Percentiles rank a stretch among this genome's conserved stretches.
phyloP scores from a whole-genome alignment of 2,888 invertebrate species.

The Pherbina coryleti region DNA sequence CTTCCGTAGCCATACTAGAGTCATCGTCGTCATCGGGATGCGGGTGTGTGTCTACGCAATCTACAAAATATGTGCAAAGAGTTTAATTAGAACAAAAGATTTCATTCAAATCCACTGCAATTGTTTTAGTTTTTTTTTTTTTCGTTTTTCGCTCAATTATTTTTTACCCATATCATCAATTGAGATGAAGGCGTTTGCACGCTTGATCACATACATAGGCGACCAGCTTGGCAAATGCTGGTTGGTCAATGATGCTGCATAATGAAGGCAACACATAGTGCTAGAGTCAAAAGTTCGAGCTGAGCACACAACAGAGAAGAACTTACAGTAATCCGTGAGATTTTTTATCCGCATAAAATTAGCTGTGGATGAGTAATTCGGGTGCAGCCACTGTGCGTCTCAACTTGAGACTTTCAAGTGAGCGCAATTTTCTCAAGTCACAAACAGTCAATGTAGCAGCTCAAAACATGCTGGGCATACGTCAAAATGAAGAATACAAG shows the following conservation, averaged over 20 bases:
- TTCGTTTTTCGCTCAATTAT: too few relatives aligned
- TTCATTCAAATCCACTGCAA: constrained; percentile 20
- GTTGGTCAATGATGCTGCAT: neutral
- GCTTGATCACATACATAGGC: neutral
- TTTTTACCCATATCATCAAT: constrained; percentile 4
- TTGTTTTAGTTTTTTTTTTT: neutral
- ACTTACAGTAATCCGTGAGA: too few relatives aligned
- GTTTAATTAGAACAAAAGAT: constrained; percentile 28
- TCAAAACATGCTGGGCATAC: too few relatives aligned
- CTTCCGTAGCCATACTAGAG: neutral
- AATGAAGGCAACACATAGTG: neutral
- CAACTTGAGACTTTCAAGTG: too few relatives aligned
- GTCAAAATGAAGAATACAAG: too few relatives aligned
- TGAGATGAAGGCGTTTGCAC: constrained; percentile 19
- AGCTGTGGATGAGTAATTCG: too few relatives aligned
- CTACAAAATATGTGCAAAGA: neutral
- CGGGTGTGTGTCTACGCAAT: constrained; percentile 1
- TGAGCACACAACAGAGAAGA: too few relatives aligned
- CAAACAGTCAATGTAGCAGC: too few relatives aligned
- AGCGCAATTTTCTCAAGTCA: too few relatives aligned
- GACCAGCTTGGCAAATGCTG: too few relatives aligned
- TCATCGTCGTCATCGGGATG: neutral
- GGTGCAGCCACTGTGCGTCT: too few relatives aligned
- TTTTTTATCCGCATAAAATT: too few relatives aligned
- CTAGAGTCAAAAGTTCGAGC: neutral